Percentiles rank a stretch among this genome's conserved stretches.
phyloP scores from a whole-genome alignment of 2,113 vertebrate species.

The Poeciliopsis retropinna region DNA sequence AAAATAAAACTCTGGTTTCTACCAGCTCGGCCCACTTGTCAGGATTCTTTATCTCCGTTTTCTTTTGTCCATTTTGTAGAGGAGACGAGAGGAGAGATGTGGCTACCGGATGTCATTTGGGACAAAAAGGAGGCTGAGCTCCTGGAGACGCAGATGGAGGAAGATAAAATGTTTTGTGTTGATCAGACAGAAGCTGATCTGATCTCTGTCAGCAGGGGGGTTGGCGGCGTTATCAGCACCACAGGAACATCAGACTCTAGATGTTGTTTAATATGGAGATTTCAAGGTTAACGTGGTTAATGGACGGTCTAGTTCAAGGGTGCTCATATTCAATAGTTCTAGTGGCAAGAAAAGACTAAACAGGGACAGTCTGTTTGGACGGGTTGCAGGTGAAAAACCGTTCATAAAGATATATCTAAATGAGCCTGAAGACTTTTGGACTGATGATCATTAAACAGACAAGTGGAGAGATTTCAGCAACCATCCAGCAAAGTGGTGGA shows the following conservation, averaged over 20 bases:
- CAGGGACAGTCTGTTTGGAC: not conserved
- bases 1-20: too few species aligned
- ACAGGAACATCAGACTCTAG: not conserved
- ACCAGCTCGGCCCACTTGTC: not conserved
- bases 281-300: not conserved
- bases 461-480: not conserved
- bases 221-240: not conserved
- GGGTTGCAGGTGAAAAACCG: not conserved
- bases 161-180: slow-evolving; percentile 24
- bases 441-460: not conserved
- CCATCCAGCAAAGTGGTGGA: too few species aligned
- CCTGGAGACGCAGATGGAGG: slow-evolving; percentile 14
- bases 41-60: slow-evolving; percentile 14
- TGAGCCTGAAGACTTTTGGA: not conserved
- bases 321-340: too few species aligned
- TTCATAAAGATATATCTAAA: not conserved
- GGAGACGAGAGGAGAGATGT: not conserved
- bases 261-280: not conserved
- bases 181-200: slow-evolving; percentile 10
- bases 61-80: slow-evolving; percentile 23
- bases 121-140: slow-evolving; percentile 32
- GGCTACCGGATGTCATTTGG: slow-evolving; percentile 12
- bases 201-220: not conserved
- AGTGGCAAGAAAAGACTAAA: not conserved
- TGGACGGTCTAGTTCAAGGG: too few species aligned